A percentile compares a stretch with the other conserved stretches of the same genome.
Evolutionary conservation across 2,113 vertebrate genomes (phyloP).

Genomic region (Chrysochloris asiatica): DNA sequence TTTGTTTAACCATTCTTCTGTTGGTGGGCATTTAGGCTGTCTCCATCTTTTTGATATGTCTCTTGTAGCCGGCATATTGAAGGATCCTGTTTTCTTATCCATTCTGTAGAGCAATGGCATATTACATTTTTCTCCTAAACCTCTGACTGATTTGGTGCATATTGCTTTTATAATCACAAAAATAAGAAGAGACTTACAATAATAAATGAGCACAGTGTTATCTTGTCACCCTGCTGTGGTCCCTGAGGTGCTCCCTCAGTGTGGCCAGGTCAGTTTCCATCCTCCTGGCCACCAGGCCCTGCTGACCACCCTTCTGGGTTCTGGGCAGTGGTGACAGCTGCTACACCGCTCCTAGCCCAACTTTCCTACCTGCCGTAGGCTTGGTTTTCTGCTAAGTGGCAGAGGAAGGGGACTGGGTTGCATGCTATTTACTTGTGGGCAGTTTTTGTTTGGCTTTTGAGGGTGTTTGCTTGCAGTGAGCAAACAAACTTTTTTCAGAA

Average conservation of each 20-base stretch:
- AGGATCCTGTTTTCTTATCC: too few species aligned
- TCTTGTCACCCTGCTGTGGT: not conserved
- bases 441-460: conserved; percentile 63
- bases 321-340: not conserved
- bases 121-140: too few species aligned
- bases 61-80: too few species aligned
- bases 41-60: too few species aligned
- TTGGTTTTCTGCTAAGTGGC: conserved; percentile 63
- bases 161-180: too few species aligned
- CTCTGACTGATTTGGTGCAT: too few species aligned
- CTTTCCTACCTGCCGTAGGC: not conserved
- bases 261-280: not conserved
- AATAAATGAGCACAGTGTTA: not conserved
- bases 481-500: conserved; percentile 44
- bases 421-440: conserved; percentile 58
- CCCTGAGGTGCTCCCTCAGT: not conserved
- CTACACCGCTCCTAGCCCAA: not conserved
- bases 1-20: too few species aligned
- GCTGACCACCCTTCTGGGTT: not conserved
- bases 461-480: conserved; percentile 46
- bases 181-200: too few species aligned
- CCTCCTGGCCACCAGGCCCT: not conserved
- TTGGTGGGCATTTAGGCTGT: too few species aligned
- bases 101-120: not conserved
- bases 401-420: not conserved